Evolutionary conservation across 2,797 vertebrate genomes (phyloP).

Genomic region (Bovichtus variegatus): DNA sequence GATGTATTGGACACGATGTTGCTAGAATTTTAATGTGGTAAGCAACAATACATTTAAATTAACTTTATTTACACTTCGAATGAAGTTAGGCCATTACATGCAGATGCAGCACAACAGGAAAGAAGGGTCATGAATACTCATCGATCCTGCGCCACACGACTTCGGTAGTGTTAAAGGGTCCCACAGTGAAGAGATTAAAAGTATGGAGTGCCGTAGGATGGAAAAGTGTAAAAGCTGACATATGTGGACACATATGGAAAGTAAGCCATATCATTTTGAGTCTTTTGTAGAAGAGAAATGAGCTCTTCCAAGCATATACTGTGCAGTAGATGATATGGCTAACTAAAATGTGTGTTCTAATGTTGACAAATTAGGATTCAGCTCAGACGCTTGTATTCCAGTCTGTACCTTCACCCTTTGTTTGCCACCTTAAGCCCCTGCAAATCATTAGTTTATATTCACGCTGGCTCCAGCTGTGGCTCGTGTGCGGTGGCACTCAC

Average conservation of each 20-base stretch:
- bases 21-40: background rate
- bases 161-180: conserved; percentile 7
- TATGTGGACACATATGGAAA: background rate
- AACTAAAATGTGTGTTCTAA: conserved; percentile 9
- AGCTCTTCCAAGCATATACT: background rate
- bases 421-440: conserved; percentile 30
- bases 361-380: conserved; percentile 35
- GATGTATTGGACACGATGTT: conserved; percentile 13
- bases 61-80: conserved; percentile 12
- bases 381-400: conserved; percentile 7
- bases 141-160: background rate
- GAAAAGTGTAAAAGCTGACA: background rate
- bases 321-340: conserved; percentile 2
- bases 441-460: conserved; percentile 55
- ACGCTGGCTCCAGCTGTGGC: conserved; percentile 17
- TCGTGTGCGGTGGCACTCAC: conserved; percentile 29
- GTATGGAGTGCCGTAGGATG: background rate
- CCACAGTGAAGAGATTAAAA: background rate
- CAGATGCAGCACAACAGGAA: background rate
- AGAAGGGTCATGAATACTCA: background rate
- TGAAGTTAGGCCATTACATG: conserved; percentile 10
- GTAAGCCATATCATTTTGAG: background rate
- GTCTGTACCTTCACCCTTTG: conserved; percentile 20
- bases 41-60: background rate
- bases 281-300: background rate